Percentiles rank a stretch among this genome's conserved stretches.
phyloP scores from a whole-genome alignment of 2,797 vertebrate genomes.

The Jordanella pulchra region DNA sequence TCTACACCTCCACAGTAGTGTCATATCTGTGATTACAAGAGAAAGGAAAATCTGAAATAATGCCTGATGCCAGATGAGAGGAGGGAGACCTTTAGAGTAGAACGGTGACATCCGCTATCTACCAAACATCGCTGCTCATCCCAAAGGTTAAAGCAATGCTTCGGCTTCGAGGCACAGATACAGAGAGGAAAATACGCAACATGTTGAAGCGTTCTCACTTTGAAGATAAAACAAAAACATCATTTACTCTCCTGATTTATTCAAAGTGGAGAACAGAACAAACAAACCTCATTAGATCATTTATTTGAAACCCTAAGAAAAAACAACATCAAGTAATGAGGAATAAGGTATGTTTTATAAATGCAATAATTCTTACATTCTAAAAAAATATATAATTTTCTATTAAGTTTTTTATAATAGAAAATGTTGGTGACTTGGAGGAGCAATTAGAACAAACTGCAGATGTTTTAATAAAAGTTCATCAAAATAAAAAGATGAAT shows the following conservation, averaged over 20 bases:
- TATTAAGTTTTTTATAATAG: too few species aligned
- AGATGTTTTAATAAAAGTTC: too few species aligned
- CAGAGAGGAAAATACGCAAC: slow-evolving; percentile 25
- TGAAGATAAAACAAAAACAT: slow-evolving; percentile 30
- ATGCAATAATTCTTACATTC: background rate
- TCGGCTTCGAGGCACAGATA: slow-evolving; percentile 23
- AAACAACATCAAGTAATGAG: background rate
- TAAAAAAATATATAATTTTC: background rate
- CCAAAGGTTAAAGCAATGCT: slow-evolving; percentile 58
- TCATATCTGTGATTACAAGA: slow-evolving; percentile 65
- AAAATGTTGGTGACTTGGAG: background rate
- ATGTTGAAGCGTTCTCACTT: slow-evolving; percentile 13
- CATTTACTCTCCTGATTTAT: background rate
- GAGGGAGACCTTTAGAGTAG: slow-evolving; percentile 53
- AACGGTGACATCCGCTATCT: slow-evolving; percentile 45
- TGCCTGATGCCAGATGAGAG: slow-evolving; percentile 32
- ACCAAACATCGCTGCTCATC: slow-evolving; percentile 43
- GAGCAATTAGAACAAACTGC: slow-evolving; percentile 2
- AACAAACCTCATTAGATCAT: background rate
- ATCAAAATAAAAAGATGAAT: too few species aligned
- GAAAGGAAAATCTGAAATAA: slow-evolving; percentile 39
- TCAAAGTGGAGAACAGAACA: background rate
- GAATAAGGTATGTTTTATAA: background rate
- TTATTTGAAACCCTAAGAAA: background rate
- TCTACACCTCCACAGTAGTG: slow-evolving; percentile 41